These are phyloP conservation scores for Maniola jurtina DNA, from an alignment of 1,140 invertebrate genomes.

Conservation along the genomic window DNA sequence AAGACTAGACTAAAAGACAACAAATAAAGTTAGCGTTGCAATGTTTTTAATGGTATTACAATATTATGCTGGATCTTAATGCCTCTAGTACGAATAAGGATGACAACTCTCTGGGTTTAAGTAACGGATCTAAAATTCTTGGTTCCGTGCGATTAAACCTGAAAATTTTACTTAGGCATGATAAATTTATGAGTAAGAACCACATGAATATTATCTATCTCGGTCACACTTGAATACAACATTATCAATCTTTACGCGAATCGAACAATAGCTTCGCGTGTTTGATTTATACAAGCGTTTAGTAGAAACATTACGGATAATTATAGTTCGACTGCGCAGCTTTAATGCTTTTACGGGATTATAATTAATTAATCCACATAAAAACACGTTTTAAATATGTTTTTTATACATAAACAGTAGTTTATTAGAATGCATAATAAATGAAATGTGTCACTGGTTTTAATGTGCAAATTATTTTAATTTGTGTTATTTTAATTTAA, in stretches of 20 bases:
- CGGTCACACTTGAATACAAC: conserved; percentile 74
- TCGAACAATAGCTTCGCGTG: conserved; percentile 77
- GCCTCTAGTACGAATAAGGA: too few relatives aligned
- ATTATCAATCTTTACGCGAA: conserved; percentile 77
- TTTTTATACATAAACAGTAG: neutral
- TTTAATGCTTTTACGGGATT: conserved; percentile 52
- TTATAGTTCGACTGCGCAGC: conserved; percentile 61
- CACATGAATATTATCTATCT: conserved; percentile 64
- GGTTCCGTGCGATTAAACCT: conserved; percentile 1
- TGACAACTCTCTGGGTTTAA: neutral
- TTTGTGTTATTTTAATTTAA: too few relatives aligned
- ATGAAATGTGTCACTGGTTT: neutral
- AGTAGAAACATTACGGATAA: conserved; percentile 78
- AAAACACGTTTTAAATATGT: neutral
- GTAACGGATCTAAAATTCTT: neutral
- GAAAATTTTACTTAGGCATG: conserved; percentile 1
- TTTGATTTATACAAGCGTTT: conserved; percentile 79
- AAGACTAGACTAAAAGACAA: too few relatives aligned
- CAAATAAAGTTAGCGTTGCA: too few relatives aligned
- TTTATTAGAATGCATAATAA: neutral
- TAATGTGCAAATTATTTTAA: too few relatives aligned
- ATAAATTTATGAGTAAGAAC: conserved; percentile 28
- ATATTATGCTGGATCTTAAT: too few relatives aligned
- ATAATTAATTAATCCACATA: conserved; percentile 18
- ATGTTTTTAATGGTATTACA: too few relatives aligned